A percentile compares a stretch with the other conserved stretches of the same genome.
phyloP scores from a whole-genome alignment of 2,888 invertebrate species.

The Choreutis nemorana region DNA sequence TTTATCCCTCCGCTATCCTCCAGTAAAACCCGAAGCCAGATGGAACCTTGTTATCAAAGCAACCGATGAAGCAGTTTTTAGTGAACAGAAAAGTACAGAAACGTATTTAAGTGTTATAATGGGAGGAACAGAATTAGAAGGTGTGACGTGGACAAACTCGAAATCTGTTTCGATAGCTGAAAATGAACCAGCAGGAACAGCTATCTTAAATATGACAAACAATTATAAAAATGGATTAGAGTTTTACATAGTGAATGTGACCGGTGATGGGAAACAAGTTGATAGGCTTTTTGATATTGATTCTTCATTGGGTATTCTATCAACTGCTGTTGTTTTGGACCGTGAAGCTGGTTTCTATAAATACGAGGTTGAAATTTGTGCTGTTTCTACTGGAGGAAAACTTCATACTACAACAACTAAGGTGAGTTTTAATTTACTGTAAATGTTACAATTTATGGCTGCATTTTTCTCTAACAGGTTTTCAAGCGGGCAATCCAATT shows the following conservation, averaged over 20 bases:
- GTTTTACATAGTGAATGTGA: conserved; percentile 91
- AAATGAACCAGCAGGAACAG: conserved; percentile 88
- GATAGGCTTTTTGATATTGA: conserved; percentile 93
- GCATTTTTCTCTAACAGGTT: too few relatives aligned
- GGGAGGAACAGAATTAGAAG: conserved; percentile 65
- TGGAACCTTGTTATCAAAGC: conserved; percentile 88
- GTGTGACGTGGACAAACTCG: conserved; percentile 69
- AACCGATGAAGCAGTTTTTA: conserved; percentile 90
- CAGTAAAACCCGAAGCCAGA: conserved; percentile 72
- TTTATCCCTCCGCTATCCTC: conserved; percentile 69
- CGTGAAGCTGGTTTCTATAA: conserved; percentile 83
- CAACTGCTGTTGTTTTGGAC: conserved; percentile 84
- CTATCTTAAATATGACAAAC: conserved; percentile 82
- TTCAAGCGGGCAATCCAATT: conserved; percentile 49
- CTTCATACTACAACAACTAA: conserved; percentile 83
- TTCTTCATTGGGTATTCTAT: conserved; percentile 85
- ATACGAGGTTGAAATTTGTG: conserved; percentile 87
- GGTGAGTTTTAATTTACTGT: conserved; percentile 67
- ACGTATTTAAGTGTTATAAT: conserved; percentile 86
- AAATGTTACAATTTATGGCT: too few relatives aligned
- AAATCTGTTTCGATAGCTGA: conserved; percentile 85
- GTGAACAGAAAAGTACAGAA: conserved; percentile 87
- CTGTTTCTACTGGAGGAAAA: conserved; percentile 76
- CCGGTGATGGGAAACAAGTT: conserved; percentile 77
- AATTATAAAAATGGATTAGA: conserved; percentile 75